A percentile compares a stretch with the other conserved stretches of the same genome.
Conservation (phyloP, 2,888 invertebrate species). For the Lymantria dispar region DNA sequence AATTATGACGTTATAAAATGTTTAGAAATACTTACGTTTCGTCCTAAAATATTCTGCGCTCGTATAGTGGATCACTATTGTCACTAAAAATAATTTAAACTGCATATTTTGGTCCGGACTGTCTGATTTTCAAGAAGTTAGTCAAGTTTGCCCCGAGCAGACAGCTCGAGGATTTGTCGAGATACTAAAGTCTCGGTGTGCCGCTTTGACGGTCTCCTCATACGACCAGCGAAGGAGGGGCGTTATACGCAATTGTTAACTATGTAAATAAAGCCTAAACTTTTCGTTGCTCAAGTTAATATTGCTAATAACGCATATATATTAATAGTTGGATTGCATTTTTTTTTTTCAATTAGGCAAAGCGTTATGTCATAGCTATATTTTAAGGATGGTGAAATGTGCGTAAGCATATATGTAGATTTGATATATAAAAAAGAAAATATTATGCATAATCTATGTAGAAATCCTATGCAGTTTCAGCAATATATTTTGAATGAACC, state of each 20-base stretch:
- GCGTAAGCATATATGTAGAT: neutral
- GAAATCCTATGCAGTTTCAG: too few species aligned
- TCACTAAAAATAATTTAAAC: conserved; percentile 69
- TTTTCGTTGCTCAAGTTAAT: conserved; percentile 55
- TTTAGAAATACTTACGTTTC: conserved; percentile 66
- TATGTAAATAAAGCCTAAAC: conserved; percentile 73
- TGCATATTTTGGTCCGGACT: conserved; percentile 52
- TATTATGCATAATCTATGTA: too few species aligned
- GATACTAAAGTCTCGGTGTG: conserved; percentile 60
- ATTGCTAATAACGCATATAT: conserved; percentile 41
- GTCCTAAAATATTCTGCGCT: conserved; percentile 67
- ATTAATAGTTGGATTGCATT: conserved; percentile 18
- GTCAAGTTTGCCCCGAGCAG: conserved; percentile 56
- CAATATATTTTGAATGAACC: too few species aligned
- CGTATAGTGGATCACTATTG: conserved; percentile 58
- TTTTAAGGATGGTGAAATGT: conserved; percentile 1
- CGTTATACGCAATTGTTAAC: conserved; percentile 69
- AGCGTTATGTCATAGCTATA: conserved; percentile 8
- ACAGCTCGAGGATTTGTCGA: conserved; percentile 57
- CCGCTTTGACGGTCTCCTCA: conserved; percentile 47
- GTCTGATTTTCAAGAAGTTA: conserved; percentile 26
- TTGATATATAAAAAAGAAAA: too few species aligned
- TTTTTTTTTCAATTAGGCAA: conserved; percentile 14
- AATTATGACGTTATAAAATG: conserved; percentile 14
- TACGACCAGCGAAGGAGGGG: conserved; percentile 59